Percentiles rank a stretch among this genome's conserved stretches.
Conservation (phyloP, 2,888 invertebrate species). For the Octonoba sinensis region DNA sequence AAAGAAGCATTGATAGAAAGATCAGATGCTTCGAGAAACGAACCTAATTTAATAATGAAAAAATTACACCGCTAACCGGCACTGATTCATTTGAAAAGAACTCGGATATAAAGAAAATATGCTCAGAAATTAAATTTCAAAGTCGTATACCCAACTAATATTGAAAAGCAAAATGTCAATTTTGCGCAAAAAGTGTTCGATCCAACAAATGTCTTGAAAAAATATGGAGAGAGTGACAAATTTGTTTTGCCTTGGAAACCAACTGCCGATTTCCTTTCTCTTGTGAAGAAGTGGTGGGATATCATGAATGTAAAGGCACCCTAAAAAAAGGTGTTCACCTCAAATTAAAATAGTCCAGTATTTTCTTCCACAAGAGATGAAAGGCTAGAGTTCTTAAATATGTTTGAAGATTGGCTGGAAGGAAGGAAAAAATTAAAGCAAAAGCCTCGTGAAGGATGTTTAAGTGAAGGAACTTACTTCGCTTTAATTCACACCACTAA, state of each 20-base stretch:
- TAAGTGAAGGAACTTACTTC: conserved; percentile 15
- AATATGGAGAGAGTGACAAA: background rate
- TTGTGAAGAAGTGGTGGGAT: conserved; percentile 15
- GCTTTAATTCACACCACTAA: conserved; percentile 13
- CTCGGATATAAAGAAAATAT: no score
- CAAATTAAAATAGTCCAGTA: conserved; percentile 1
- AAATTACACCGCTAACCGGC: no score
- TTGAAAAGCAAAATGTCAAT: conserved; percentile 10
- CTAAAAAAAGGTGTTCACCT: background rate
- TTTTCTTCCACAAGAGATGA: background rate
- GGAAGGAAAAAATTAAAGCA: conserved; percentile 7
- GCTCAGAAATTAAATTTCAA: conserved; percentile 17
- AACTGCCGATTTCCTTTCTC: background rate
- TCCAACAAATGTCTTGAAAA: conserved; percentile 12
- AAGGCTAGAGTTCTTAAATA: background rate
- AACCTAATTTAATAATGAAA: no score
- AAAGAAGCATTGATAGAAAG: background rate
- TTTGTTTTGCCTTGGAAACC: background rate
- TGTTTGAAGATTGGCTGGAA: conserved; percentile 1
- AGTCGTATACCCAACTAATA: background rate
- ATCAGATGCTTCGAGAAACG: no score
- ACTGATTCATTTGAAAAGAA: no score
- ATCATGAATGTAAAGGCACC: conserved; percentile 13
- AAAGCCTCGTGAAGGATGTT: conserved; percentile 14
- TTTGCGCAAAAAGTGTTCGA: conserved; percentile 3